Evolutionary conservation across 2,888 invertebrate genomes (phyloP).

Genomic region (Podotricha telesiphe): DNA sequence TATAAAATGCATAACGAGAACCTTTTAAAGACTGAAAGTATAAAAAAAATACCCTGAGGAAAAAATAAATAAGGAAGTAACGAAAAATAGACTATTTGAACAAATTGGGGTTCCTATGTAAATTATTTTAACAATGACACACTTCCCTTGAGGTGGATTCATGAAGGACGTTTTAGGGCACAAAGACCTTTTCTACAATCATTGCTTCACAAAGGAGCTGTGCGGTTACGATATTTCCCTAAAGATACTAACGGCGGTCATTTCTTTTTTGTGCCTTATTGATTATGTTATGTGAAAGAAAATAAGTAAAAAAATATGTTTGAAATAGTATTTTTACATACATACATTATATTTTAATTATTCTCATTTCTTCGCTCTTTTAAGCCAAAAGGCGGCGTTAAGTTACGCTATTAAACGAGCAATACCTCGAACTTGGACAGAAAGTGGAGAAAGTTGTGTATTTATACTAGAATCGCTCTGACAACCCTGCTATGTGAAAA

Average conservation of each 20-base stretch:
- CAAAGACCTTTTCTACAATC: slow-evolving; percentile 24
- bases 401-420: no score
- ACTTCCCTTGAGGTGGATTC: slow-evolving; percentile 23
- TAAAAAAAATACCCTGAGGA: no score
- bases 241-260: slow-evolving; percentile 4
- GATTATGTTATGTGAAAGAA: neutral
- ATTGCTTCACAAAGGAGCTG: slow-evolving; percentile 21
- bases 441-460: no score
- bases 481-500: no score
- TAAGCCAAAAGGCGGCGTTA: no score
- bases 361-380: no score
- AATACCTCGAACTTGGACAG: no score
- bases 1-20: no score
- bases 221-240: slow-evolving; percentile 19
- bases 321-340: no score
- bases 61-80: neutral
- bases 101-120: slow-evolving; percentile 19
- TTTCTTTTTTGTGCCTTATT: slow-evolving; percentile 10
- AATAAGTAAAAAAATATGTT: neutral
- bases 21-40: no score
- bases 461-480: no score
- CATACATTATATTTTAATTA: no score
- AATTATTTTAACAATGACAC: slow-evolving; percentile 24
- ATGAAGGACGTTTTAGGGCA: slow-evolving; percentile 15
- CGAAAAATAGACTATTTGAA: neutral